Conservation (phyloP, 2,113 vertebrate genomes). For the Polypterus senegalus region DNA sequence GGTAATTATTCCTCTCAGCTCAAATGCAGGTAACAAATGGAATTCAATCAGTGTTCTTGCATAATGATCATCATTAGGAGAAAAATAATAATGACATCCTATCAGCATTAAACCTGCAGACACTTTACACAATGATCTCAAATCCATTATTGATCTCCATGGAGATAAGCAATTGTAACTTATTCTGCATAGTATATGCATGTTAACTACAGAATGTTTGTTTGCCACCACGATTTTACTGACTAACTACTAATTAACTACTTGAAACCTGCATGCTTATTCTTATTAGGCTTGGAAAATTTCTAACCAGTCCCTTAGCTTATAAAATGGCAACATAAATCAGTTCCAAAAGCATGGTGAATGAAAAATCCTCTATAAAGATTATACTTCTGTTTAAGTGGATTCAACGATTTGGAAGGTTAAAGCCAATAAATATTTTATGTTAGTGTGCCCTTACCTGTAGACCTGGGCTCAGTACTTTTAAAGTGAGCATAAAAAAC, state of each 20-base stretch:
- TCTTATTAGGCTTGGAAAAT: slow-evolving; percentile 66
- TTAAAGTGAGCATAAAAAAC: no score
- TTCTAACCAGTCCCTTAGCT: slow-evolving; percentile 26
- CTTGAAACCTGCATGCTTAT: slow-evolving; percentile 78
- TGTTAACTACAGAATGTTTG: slow-evolving; percentile 92
- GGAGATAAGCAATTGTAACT: slow-evolving; percentile 99
- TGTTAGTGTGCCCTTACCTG: no score
- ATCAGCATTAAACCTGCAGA: slow-evolving; percentile 99
- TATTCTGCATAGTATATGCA: slow-evolving; percentile 93
- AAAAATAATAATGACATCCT: slow-evolving; percentile 99
- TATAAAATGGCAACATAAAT: slow-evolving; percentile 14
- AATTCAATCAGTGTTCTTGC: slow-evolving; percentile 95
- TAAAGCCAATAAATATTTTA: slow-evolving; percentile 1
- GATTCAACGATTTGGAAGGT: slow-evolving; percentile 16
- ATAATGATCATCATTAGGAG: slow-evolving; percentile 99
- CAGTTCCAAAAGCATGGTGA: slow-evolving; percentile 2
- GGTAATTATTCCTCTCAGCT: slow-evolving; percentile 99
- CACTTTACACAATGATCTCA: slow-evolving; percentile 98
- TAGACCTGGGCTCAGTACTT: no score
- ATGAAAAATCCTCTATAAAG: slow-evolving; percentile 14
- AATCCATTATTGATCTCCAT: slow-evolving; percentile 99
- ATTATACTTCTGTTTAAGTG: slow-evolving; percentile 5
- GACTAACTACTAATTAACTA: slow-evolving; percentile 76
- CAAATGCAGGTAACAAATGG: slow-evolving; percentile 99
- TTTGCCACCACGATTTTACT: slow-evolving; percentile 85